Percentiles rank a stretch among this genome's conserved stretches.
These are phyloP conservation scores for Rhinolophus ferrumequinum DNA, from an alignment of 2,113 vertebrate genomes.

Conservation along the genomic window DNA sequence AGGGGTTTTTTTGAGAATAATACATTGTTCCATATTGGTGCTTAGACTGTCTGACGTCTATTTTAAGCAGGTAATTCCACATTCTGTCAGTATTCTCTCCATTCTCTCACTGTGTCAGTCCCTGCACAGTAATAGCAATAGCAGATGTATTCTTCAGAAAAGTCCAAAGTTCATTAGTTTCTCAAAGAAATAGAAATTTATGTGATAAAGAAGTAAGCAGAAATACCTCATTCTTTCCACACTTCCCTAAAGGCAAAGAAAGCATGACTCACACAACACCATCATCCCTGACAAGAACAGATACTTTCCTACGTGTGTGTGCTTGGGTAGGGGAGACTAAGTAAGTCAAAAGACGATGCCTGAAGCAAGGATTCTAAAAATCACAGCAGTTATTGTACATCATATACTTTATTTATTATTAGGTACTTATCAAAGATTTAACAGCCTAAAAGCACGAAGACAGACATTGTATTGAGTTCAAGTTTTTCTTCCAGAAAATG, in stretches of 20 bases:
- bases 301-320: rapidly evolving
- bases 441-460: background rate
- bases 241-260: background rate
- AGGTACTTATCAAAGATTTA: background rate
- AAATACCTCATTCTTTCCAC: background rate
- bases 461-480: background rate
- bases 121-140: background rate
- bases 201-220: background rate
- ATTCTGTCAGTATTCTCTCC: background rate
- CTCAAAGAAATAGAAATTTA: background rate
- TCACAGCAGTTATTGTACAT: background rate
- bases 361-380: background rate
- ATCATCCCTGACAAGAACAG: background rate
- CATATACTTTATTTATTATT: background rate
- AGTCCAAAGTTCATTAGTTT: background rate
- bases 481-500: background rate
- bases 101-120: rapidly evolving
- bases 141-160: background rate
- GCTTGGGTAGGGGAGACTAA: too few relatives aligned
- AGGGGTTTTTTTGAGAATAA: background rate
- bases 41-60: background rate
- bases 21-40: background rate
- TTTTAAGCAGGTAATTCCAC: background rate
- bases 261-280: background rate
- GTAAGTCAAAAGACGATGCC: too few relatives aligned